Percentiles rank a stretch among this genome's conserved stretches.
Conservation (phyloP, 2,888 invertebrate genomes). For the Hartigia nigra region DNA sequence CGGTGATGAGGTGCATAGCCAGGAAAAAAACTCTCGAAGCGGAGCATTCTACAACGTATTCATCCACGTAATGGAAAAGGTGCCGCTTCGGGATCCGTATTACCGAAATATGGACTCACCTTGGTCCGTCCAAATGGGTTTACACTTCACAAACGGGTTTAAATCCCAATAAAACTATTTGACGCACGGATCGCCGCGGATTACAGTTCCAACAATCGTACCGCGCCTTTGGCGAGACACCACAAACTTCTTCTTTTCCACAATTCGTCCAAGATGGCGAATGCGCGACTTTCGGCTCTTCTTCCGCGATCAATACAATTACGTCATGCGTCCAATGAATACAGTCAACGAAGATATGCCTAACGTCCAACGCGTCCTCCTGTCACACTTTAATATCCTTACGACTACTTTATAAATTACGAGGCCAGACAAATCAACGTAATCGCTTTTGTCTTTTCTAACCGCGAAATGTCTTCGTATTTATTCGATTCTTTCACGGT, state of each 20-base stretch:
- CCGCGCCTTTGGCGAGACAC: conserved; percentile 51
- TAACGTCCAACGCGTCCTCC: background rate
- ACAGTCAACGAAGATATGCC: conserved; percentile 1
- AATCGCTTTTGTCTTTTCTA: background rate
- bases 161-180: conserved; percentile 63
- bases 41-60: conserved; percentile 56
- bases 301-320: conserved; percentile 67
- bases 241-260: conserved; percentile 62
- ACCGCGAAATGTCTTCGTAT: background rate
- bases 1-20: conserved; percentile 10
- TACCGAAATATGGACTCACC: conserved; percentile 73
- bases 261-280: conserved; percentile 68
- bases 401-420: conserved; percentile 13
- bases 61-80: conserved; percentile 67
- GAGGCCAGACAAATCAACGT: background rate
- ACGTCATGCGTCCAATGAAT: conserved; percentile 64
- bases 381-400: conserved; percentile 9
- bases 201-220: conserved; percentile 50
- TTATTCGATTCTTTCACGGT: background rate
- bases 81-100: conserved; percentile 61
- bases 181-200: conserved; percentile 63
- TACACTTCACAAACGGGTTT: conserved; percentile 73
- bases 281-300: conserved; percentile 64
- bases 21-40: conserved; percentile 63
- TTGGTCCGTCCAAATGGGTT: conserved; percentile 85